Base-by-base conservation (phyloP, 2,888 invertebrate species). In the Hyppa rectilinea region DNA sequence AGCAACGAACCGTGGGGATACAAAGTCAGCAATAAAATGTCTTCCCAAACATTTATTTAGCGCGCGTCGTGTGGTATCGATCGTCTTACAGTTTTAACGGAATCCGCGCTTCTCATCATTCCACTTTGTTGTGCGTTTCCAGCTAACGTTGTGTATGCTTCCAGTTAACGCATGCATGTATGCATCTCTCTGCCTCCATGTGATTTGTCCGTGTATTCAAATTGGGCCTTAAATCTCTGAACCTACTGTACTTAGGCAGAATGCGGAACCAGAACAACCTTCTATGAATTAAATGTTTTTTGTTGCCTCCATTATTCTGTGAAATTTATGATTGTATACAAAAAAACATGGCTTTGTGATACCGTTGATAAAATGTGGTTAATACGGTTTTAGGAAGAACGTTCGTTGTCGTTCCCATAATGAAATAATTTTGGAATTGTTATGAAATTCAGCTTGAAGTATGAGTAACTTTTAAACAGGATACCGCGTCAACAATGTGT, bases 81-180 rank as follows among this genome's bases (percentile, higher is more conserved):
- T 89, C 88, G 80, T 77, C 86, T 89, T 88, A 87, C 90, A 78
- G 86, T 87, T 90, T n/a, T 87, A 88, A 87, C 85, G 88, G 90
- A 91, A 92, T 87, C 87, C 84, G 78, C 84, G 85, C 78, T 87
- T 87, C 87, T 83, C 85, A 87, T 83, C 82, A 87, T 85, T 85
- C 81, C 78, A 84, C 88, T 87, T 88, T 88, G 87, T 86, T 80
- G 85, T 81, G 80, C 71, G 83, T 82, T 88, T 89, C 86, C 87
- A 76, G 78, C 63, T 73, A 87, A 81, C 80, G 64, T 74, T 71
- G 62, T 63, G 77, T 71, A 73, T 86, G 86, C 85, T 87, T 81
- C 76, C 61, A 71, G 76, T 49, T 58, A 84, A 65, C 75, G 59
- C 72, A 84, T 82, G 81, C 82, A 83, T 82, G 81, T 82, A 84